Conservation (phyloP, 1,140 invertebrate species). For the Eriosoma lanigerum region DNA sequence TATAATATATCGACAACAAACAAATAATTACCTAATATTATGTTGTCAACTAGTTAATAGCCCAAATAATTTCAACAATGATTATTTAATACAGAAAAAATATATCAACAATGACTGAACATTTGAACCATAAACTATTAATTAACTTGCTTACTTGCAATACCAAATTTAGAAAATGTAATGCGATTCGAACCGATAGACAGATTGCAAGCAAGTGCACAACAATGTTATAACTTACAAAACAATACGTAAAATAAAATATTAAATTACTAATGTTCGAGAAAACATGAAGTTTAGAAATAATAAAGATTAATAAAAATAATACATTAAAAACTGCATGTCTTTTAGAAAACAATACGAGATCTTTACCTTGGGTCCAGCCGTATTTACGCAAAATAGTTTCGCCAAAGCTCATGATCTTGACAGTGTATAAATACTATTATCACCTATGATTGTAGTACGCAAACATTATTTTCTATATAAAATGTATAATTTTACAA, state of each 20-base stretch:
- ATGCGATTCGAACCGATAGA: slow-evolving; percentile 21
- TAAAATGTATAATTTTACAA: too few relatives aligned
- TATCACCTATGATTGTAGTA: slow-evolving; percentile 30
- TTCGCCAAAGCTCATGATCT: slow-evolving; percentile 51
- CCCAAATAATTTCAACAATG: neutral
- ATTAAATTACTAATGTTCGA: too few relatives aligned
- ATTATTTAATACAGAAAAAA: neutral
- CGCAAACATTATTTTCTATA: neutral
- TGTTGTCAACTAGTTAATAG: too few relatives aligned
- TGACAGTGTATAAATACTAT: neutral
- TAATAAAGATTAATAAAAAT: neutral
- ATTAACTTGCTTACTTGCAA: too few relatives aligned
- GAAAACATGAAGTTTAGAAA: neutral
- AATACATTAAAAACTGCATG: neutral
- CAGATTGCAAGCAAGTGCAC: slow-evolving; percentile 27
- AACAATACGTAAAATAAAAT: neutral
- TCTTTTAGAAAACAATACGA: neutral
- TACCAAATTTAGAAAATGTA: neutral
- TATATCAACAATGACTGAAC: too few relatives aligned
- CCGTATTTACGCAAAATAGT: slow-evolving; percentile 52
- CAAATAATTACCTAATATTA: neutral
- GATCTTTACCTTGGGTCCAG: slow-evolving; percentile 51
- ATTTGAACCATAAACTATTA: too few relatives aligned
- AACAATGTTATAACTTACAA: neutral
- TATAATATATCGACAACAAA: neutral